Evolutionary conservation across 2,888 invertebrate species (phyloP), one percentile per base, ranked within the genome.

Genomic region (Parnassius apollo): DNA sequence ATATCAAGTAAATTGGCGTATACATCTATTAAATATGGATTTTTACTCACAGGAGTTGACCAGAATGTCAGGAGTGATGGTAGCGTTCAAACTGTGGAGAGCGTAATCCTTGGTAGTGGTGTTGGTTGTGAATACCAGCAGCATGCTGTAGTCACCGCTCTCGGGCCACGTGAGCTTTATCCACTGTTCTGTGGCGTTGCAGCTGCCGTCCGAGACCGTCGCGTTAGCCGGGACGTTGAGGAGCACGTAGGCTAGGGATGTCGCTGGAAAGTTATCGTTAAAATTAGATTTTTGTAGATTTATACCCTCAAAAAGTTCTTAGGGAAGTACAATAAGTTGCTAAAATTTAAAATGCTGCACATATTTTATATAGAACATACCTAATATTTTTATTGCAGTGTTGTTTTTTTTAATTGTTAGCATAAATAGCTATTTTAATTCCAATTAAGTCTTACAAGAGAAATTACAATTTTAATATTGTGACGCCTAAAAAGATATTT

Each of bases 31-130:
- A 35, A 35, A 35, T 4, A 51, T 3, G 2, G 11, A 51, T 25
- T 7, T 25, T 13, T 9, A 86, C 87, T 89, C 68, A 83, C 90
- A 78, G 12, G 77, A 75, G 65, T 86, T 86, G 35, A 80, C 74
- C 68, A 94, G 93, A 48, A 86, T 78, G 68, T 93, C 80, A 0
- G 82, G 73, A 2, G 78, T 73, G 1, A 91, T 74, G 0, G 77
- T 70, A 65, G 89, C 67, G 70, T 89, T 82, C 62, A 90, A 61
- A 62, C 71, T 72, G 85, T 77, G 69, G 74, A 84, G 63, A 73
- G 71, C 65, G 78, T 86, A 75, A 79, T 71, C 64, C 86, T 84
- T 72, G 72, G 78, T 75, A 82, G 82, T 74, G 71, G 75, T 68
- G 76, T 88, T 75, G 84, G 71, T 71, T 78, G 74, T 62, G 89